Percentiles rank a stretch among this genome's conserved stretches.
These are phyloP conservation scores for Rhipidura dahli DNA, from an alignment of 2,113 vertebrate genomes.

Conservation along the genomic window DNA sequence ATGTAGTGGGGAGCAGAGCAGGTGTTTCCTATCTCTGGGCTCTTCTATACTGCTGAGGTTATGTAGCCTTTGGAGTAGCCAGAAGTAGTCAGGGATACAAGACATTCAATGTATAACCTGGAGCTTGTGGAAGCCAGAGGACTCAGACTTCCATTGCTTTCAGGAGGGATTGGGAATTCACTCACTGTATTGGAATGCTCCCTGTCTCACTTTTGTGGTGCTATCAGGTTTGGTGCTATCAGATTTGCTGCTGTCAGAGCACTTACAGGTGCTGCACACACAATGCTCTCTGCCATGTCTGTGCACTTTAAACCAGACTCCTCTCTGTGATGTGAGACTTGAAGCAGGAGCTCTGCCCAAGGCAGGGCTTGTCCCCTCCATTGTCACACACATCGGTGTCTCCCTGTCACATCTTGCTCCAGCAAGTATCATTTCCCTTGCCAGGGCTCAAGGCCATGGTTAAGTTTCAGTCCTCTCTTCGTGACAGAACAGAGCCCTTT, in stretches of 20 bases:
- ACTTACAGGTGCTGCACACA: neutral
- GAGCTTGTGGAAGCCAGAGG: neutral
- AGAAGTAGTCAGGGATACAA: neutral
- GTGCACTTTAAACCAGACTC: slow-evolving; percentile 55
- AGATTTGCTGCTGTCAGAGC: slow-evolving; percentile 2
- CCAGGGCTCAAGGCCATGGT: neutral
- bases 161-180: neutral
- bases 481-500: neutral
- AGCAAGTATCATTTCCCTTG: neutral
- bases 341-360: slow-evolving; percentile 29
- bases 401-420: neutral
- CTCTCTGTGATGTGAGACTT: slow-evolving; percentile 25
- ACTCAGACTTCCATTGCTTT: neutral
- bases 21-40: neutral
- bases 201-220: neutral
- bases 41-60: neutral
- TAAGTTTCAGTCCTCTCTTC: neutral
- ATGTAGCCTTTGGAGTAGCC: neutral
- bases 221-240: slow-evolving; percentile 24
- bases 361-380: neutral
- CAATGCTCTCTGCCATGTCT: neutral
- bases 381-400: neutral
- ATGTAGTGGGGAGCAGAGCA: neutral
- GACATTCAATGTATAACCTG: neutral
- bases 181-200: neutral